Percentiles rank a stretch among this genome's conserved stretches.
Evolutionary conservation across 1,140 invertebrate genomes (phyloP).

Genomic region (Lepidotrigona ventralis): DNA sequence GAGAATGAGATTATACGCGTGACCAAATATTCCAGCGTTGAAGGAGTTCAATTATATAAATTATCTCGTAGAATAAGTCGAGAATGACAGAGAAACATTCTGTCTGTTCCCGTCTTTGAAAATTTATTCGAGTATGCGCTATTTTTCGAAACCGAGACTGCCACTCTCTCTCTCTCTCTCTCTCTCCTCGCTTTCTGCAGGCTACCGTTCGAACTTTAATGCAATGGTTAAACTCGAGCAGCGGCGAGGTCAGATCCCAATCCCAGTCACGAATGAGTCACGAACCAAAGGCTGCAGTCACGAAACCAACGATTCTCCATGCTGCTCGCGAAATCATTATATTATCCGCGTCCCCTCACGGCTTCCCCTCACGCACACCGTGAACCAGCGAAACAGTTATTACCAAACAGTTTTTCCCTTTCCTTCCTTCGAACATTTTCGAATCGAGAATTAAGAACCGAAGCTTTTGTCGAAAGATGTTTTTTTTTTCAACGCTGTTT

Average conservation of each 20-base stretch:
- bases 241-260: constrained; percentile 62
- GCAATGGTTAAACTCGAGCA: constrained; percentile 60
- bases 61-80: not conserved
- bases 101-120: not conserved
- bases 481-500: too few relatives aligned
- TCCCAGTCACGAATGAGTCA: constrained; percentile 64
- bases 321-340: constrained; percentile 40
- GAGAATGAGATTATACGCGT: too few relatives aligned
- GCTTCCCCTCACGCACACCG: not conserved
- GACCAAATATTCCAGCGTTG: too few relatives aligned
- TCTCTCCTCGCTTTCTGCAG: constrained; percentile 42
- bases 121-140: not conserved
- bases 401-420: not conserved
- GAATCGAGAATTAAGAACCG: too few relatives aligned
- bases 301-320: constrained; percentile 49
- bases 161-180: not conserved
- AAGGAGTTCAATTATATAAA: not conserved
- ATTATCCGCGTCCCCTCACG: too few relatives aligned
- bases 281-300: constrained; percentile 56
- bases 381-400: not conserved
- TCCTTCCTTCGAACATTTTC: too few relatives aligned
- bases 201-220: constrained; percentile 57
- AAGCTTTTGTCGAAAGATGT: too few relatives aligned
- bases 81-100: too few relatives aligned
- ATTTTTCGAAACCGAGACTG: not conserved